Percentiles rank a stretch among this genome's conserved stretches.
Evolutionary conservation across 2,113 vertebrate species (phyloP).

Genomic region (Panthera leo): DNA sequence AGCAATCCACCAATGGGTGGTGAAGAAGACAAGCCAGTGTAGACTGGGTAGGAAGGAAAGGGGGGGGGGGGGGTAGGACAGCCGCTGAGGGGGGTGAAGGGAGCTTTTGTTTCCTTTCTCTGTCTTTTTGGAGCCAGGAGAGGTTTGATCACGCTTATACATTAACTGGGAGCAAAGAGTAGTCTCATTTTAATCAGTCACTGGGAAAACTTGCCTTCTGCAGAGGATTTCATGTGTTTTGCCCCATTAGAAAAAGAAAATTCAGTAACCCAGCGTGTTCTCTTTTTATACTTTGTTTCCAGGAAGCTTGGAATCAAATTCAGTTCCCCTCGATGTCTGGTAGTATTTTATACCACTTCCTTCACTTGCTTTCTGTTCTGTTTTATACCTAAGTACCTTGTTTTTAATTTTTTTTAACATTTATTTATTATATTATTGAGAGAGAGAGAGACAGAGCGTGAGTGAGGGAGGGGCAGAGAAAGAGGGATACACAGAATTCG

Average conservation of each 20-base stretch:
- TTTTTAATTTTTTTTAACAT: background rate
- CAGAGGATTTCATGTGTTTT: background rate
- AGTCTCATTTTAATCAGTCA: conserved; percentile 59
- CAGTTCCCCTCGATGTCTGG: conserved; percentile 72
- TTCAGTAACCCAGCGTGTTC: conserved; percentile 22
- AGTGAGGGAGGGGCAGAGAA: too few relatives aligned
- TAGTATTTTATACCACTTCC: conserved; percentile 71
- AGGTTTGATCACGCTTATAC: conserved; percentile 27
- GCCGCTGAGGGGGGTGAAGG: background rate
- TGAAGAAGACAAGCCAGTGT: accelerated
- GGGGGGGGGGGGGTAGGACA: background rate
- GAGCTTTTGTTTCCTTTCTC: background rate
- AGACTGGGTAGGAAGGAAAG: background rate
- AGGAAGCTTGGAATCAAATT: conserved; percentile 74
- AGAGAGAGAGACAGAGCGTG: too few relatives aligned
- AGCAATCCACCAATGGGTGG: background rate
- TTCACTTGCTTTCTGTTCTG: conserved; percentile 78
- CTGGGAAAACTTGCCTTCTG: conserved; percentile 26
- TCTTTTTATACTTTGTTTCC: conserved; percentile 70
- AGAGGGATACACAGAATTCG: too few relatives aligned
- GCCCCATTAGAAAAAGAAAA: conserved; percentile 52
- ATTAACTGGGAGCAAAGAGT: conserved; percentile 23
- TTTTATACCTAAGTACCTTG: conserved; percentile 62
- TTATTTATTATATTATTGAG: too few relatives aligned
- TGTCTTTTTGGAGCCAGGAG: background rate